A percentile compares a stretch with the other conserved stretches of the same genome.
These are phyloP conservation scores for Gibbula magus DNA, from an alignment of 2,888 invertebrate species.

Conservation along the genomic window DNA sequence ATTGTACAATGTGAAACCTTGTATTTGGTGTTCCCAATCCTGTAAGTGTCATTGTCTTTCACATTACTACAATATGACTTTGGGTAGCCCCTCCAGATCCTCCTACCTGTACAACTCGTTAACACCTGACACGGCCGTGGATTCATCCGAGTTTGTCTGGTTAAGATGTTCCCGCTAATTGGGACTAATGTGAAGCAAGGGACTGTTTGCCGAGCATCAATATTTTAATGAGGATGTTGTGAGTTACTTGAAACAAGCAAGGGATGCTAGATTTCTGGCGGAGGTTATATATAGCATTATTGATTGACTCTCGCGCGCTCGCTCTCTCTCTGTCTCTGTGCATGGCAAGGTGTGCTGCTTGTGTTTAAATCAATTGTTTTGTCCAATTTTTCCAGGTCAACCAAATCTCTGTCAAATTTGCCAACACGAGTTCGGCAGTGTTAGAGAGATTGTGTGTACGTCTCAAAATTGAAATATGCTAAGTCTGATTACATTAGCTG, in stretches of 20 bases:
- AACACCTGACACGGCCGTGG: too few species aligned
- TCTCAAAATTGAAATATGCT: not conserved
- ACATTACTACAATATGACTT: too few species aligned
- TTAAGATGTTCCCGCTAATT: not conserved
- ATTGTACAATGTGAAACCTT: too few species aligned
- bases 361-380: not conserved
- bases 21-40: too few species aligned
- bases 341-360: not conserved
- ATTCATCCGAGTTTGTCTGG: too few species aligned
- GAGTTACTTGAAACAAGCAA: not conserved
- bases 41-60: too few species aligned
- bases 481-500: too few species aligned
- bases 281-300: constrained; percentile 11
- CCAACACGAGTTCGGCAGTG: too few species aligned
- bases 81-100: too few species aligned
- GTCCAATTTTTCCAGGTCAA: constrained; percentile 9
- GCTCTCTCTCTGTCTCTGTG: constrained; percentile 3
- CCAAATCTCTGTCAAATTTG: constrained; percentile 1
- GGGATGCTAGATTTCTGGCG: not conserved
- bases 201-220: constrained; percentile 14
- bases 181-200: constrained; percentile 8
- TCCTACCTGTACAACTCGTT: too few species aligned
- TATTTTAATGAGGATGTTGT: constrained; percentile 6
- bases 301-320: not conserved
- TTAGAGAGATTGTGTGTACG: not conserved